Conservation (phyloP, 2,797 vertebrate genomes). For the Novumbra hubbsi region DNA sequence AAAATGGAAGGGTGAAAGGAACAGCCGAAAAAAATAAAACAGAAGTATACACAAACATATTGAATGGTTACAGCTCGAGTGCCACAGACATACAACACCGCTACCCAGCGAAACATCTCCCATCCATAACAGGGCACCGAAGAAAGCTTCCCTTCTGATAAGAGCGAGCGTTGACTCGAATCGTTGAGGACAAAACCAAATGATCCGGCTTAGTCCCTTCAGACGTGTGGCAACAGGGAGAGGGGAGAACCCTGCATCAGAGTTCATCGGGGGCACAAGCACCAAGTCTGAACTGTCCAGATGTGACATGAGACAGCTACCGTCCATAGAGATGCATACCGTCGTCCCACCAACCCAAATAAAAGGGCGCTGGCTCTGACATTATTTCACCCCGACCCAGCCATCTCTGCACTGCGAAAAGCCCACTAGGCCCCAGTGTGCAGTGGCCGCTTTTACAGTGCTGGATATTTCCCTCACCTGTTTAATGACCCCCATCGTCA, state of each 20-base stretch:
- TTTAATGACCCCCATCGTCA: slow-evolving; percentile 87
- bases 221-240: neutral
- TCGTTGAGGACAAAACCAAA: neutral
- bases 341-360: too few relatives aligned
- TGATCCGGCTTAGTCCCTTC: neutral
- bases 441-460: slow-evolving; percentile 1
- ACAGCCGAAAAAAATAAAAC: neutral
- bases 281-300: neutral
- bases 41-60: neutral
- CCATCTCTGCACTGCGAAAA: neutral
- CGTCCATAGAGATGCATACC: too few relatives aligned
- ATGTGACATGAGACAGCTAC: too few relatives aligned
- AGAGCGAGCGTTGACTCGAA: neutral
- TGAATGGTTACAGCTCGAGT: neutral
- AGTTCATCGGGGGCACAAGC: neutral
- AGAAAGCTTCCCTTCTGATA: neutral
- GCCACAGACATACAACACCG: neutral
- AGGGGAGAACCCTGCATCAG: neutral
- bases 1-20: neutral
- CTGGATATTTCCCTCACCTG: slow-evolving; percentile 72
- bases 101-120: neutral
- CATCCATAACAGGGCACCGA: neutral
- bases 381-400: too few relatives aligned
- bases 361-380: too few relatives aligned
- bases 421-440: neutral